Base-by-base conservation (phyloP, 2,797 vertebrate genomes). In the Phrynocephalus forsythii region DNA sequence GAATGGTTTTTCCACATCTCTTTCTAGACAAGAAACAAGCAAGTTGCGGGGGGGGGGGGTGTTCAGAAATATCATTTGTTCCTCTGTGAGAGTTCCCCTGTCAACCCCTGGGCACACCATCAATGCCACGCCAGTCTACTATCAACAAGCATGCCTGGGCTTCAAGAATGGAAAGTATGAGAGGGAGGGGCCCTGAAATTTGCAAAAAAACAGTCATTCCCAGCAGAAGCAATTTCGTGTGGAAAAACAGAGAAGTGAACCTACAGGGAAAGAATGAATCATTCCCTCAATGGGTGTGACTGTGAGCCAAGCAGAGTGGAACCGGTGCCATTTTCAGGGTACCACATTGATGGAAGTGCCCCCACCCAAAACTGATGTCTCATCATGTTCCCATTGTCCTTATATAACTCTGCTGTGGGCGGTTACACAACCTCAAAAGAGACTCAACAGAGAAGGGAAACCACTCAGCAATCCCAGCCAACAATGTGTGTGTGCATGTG, bases 341-440 rank as follows among this genome's bases (percentile, higher is more conserved):
- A 87, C 89, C 89, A 68, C 78, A 73, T n/a, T 79, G 38, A 79
- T 86, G 76, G 60, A 69, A 80, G 63, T 69, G 82, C 86, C 86
- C 78, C 82, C 86, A 77, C 82, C 88, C 88, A 83, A 86, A 89
- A 75, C 73, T 77, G 71, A 90, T 66, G 86, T 72, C 86, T 77
- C 86, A 82, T 82, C 89, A 81, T 87, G 83, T 85, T 87, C 89
- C 82, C 85, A 81, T 85, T 90, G 86, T 90, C 89, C 89, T 90
- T 90, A 90, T 85, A 90, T 90, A 90, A 90, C 86, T 90, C 84
- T 38, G 89, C 79, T 66, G 72, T 82, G 83, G 82, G 89, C 72
- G 52, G 89, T 87, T 85, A 90, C 78, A 90, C 89, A 90, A 90
- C 86, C 83, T 82, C 72, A 87, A 81, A 87, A 63, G 82, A 84